These are phyloP conservation scores for Ceratosolen fusciceps DNA, from an alignment of 1,140 invertebrate genomes.

Conservation along the genomic window DNA sequence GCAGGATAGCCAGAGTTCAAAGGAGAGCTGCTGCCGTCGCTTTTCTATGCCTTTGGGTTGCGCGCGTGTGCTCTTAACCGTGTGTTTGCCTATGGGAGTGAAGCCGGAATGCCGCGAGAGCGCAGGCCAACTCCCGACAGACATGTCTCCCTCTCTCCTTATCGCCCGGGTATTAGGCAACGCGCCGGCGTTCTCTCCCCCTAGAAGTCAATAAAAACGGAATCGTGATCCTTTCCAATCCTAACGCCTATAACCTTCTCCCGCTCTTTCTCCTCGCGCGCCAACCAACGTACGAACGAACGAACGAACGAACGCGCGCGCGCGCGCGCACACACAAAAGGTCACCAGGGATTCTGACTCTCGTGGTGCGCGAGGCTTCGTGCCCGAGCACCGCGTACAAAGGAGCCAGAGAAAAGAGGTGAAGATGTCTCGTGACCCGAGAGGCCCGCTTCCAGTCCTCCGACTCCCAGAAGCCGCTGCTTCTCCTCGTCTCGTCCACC, in stretches of 20 bases:
- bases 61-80: slow-evolving; percentile 38
- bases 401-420: not conserved
- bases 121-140: slow-evolving; percentile 37
- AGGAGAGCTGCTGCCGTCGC: slow-evolving; percentile 14
- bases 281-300: too few relatives aligned
- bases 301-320: too few relatives aligned
- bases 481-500: too few relatives aligned
- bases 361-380: not conserved
- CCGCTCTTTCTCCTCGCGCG: slow-evolving; percentile 28
- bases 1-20: slow-evolving; percentile 35
- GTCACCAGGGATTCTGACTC: slow-evolving; percentile 44
- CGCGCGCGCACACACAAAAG: slow-evolving; percentile 23
- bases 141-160: slow-evolving; percentile 23
- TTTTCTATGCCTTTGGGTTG: not conserved
- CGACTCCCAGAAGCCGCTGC: too few relatives aligned
- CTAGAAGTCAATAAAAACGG: slow-evolving; percentile 61
- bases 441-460: too few relatives aligned
- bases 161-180: slow-evolving; percentile 54
- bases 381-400: too few relatives aligned
- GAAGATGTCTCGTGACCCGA: not conserved
- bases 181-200: slow-evolving; percentile 48
- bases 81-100: slow-evolving; percentile 2
- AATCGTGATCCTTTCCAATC: slow-evolving; percentile 63
- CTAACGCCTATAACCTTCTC: slow-evolving; percentile 58
- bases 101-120: slow-evolving; percentile 11